Base-by-base conservation (phyloP, 2,797 vertebrate species). In the Hydrophis major region DNA sequence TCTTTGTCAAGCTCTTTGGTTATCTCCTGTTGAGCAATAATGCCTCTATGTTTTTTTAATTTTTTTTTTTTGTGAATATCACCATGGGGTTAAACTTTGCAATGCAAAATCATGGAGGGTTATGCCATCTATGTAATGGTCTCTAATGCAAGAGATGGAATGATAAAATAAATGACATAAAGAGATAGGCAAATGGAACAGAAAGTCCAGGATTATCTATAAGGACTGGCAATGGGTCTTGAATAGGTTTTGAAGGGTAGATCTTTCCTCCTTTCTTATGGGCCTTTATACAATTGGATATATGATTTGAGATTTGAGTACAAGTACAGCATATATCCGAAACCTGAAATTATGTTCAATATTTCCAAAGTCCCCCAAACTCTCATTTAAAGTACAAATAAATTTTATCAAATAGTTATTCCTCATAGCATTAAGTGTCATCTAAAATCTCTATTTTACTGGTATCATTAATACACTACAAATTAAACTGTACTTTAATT, bases 1-100 rank as follows among this genome's bases (percentile, higher is more conserved):
- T 97, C 97, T 8, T 94, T 98, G 91, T 55, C 96, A 57, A 98
- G 98, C 61, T 86, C 98, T 0, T 97, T 98, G 92, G 95, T 98
- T 94, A 97, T 99, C 96, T 98, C 98, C 47, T 99, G 98, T 96
- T 99, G 97, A 98, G 93, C 95, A 92, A 94, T 78, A 55, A 94
- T 92, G 94, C 96, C 90, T 92, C 97, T 94, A 86, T 16, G 13
- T 13, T 56, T 56, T 56, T 56, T 13, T 13, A 4, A 53, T 56
- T 13, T 12, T 2, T 11, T 14, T 96, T 20, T 86, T 3, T 2
- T 6, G 2, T 0, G 0, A 22, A 14, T 27, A 10, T 53, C 83
- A 53, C 32, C 14, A 53, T 86, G 22, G 22, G 25, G 60, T 53
- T 90, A 12, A 22, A 91, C 91, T 57, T 20, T n/a, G 14, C 56